Conservation (phyloP, 2,797 vertebrate species). For the Sylvia borin region DNA sequence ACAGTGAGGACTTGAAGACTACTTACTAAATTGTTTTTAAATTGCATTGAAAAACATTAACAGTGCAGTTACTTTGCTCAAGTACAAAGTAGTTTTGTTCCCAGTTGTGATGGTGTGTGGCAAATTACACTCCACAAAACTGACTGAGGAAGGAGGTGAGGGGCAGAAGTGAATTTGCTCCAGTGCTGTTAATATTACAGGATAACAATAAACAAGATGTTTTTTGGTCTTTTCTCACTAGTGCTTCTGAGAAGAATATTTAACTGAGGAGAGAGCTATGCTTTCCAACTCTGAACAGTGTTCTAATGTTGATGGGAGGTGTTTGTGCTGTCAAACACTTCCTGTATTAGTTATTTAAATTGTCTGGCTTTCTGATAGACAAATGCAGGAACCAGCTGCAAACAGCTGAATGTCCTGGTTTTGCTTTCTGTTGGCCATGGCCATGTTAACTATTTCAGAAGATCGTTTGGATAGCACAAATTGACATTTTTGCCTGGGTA, state of each 20-base stretch:
- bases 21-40: background rate
- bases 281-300: background rate
- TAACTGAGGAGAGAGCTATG: background rate
- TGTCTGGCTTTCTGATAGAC: background rate
- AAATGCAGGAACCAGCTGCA: background rate
- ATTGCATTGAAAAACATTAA: background rate
- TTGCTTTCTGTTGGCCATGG: background rate
- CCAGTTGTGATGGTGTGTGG: background rate
- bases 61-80: background rate
- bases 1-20: background rate
- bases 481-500: background rate
- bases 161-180: background rate
- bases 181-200: background rate
- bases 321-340: background rate
- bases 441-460: background rate
- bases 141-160: background rate
- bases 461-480: background rate
- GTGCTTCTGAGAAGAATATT: background rate
- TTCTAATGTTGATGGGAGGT: background rate
- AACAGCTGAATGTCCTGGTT: background rate
- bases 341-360: background rate
- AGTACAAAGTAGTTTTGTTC: background rate
- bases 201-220: background rate
- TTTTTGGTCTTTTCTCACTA: background rate
- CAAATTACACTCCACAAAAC: background rate